Evolutionary conservation across 2,888 invertebrate species (phyloP).

Genomic region (Orchesella flavescens): DNA sequence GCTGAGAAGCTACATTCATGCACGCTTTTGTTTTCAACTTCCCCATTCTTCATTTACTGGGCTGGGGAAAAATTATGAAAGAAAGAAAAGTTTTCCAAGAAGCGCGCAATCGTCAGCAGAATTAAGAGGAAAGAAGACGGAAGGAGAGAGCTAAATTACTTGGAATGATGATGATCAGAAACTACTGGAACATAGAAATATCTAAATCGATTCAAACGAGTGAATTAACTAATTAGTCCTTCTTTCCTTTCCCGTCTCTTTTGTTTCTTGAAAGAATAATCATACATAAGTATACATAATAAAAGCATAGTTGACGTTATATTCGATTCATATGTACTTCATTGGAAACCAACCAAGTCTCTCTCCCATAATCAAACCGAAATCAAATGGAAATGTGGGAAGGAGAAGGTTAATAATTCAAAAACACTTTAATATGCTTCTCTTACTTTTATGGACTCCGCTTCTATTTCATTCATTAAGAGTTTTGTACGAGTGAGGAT

Average conservation of each 20-base stretch:
- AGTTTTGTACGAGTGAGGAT: too few relatives aligned
- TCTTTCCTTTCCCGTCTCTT: background rate
- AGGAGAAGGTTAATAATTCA: too few relatives aligned
- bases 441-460: too few relatives aligned
- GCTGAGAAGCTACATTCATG: background rate
- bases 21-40: conserved; percentile 4
- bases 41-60: background rate
- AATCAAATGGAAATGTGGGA: too few relatives aligned
- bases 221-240: conserved; percentile 28
- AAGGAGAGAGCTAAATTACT: conserved; percentile 27
- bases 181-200: background rate
- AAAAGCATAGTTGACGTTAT: too few relatives aligned
- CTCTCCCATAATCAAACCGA: too few relatives aligned
- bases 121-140: background rate
- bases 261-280: background rate
- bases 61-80: background rate
- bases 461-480: too few relatives aligned
- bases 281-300: too few relatives aligned
- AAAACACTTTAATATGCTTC: too few relatives aligned
- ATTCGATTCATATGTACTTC: too few relatives aligned
- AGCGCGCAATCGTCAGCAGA: conserved; percentile 14
- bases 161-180: conserved; percentile 32
- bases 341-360: too few relatives aligned
- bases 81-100: too few relatives aligned
- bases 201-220: conserved; percentile 10